Conservation (phyloP, 1,140 invertebrate species). For the Heliothis subflexa region DNA sequence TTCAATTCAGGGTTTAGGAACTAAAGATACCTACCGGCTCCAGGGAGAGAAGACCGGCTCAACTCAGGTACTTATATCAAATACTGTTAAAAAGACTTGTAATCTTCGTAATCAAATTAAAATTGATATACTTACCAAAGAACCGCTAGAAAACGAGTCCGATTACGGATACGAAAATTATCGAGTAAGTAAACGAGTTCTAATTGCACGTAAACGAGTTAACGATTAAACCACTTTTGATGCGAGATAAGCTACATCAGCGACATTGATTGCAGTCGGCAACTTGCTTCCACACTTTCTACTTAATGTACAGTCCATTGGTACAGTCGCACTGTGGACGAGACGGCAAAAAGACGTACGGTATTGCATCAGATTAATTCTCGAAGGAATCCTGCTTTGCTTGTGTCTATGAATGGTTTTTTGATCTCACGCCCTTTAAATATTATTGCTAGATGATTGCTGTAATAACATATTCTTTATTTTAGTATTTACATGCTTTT, state of each 20-base stretch:
- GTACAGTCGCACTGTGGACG: not conserved
- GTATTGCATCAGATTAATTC: not conserved
- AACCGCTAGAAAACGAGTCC: not conserved
- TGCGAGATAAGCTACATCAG: not conserved
- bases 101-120: no score
- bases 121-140: not conserved
- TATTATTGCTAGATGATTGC: no score
- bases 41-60: no score
- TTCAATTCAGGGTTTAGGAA: no score
- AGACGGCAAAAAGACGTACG: not conserved
- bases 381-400: no score
- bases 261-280: constrained; percentile 5
- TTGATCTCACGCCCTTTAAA: no score
- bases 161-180: not conserved
- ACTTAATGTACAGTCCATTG: not conserved
- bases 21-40: no score
- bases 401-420: no score
- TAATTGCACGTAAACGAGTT: constrained; percentile 4
- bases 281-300: constrained; percentile 6
- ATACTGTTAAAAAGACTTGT: no score
- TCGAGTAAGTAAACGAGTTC: not conserved
- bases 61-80: no score
- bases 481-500: no score
- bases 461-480: no score
- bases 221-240: not conserved